phyloP scores from a whole-genome alignment of 2,888 invertebrate genomes.

The Pseudoips prasinana region DNA sequence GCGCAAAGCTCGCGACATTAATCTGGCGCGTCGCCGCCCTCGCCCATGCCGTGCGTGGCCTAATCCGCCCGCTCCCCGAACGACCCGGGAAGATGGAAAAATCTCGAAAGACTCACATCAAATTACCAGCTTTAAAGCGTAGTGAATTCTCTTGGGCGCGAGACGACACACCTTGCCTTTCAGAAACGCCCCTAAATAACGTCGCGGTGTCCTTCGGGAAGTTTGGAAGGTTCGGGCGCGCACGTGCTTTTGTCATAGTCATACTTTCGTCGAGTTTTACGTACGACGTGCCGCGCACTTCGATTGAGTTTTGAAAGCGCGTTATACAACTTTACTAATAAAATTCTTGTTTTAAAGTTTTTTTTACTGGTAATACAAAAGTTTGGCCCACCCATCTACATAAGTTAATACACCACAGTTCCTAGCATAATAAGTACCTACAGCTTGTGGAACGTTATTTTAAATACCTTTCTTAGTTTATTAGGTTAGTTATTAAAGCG shows the following conservation, averaged over 20 bases:
- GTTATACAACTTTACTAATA: conserved; percentile 59
- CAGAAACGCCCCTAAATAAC: conserved; percentile 73
- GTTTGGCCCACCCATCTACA: conserved; percentile 32
- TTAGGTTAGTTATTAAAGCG: no score
- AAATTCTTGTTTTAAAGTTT: conserved; percentile 62
- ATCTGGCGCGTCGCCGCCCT: conserved; percentile 76
- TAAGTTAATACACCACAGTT: conserved; percentile 39
- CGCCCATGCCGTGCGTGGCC: conserved; percentile 69
- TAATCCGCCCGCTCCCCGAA: conserved; percentile 73
- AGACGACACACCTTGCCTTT: conserved; percentile 78
- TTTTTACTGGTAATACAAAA: conserved; percentile 46
- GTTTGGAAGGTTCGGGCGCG: conserved; percentile 69
- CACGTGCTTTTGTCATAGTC: conserved; percentile 79
- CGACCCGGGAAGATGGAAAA: conserved; percentile 76
- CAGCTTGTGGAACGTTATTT: neutral
- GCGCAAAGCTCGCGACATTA: conserved; percentile 76
- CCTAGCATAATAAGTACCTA: conserved; percentile 27
- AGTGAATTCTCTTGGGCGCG: conserved; percentile 68
- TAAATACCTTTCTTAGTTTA: no score
- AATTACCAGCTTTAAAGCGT: conserved; percentile 80
- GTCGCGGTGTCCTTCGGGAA: conserved; percentile 74
- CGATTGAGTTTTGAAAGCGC: conserved; percentile 67
- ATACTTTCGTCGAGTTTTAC: conserved; percentile 74
- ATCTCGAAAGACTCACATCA: conserved; percentile 79
- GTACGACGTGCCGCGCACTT: conserved; percentile 74